Conservation (phyloP, 2,797 vertebrate genomes). For the Apogon hyalosoma region DNA sequence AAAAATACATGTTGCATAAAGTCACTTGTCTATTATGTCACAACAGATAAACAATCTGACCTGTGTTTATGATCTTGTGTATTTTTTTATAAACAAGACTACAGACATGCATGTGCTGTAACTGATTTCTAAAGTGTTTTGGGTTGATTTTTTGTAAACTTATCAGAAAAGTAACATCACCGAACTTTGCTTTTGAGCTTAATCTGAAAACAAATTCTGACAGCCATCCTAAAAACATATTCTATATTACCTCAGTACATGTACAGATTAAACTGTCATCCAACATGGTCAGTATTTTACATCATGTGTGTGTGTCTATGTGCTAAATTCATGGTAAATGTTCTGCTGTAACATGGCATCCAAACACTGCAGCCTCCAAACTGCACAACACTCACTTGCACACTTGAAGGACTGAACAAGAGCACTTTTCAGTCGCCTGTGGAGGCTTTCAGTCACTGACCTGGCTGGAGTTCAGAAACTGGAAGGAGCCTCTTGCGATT, state of each 20-base stretch:
- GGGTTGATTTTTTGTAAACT: too few species aligned
- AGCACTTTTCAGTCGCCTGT: background rate
- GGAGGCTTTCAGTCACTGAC: background rate
- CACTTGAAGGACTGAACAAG: background rate
- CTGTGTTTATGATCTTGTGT: slow-evolving; percentile 72
- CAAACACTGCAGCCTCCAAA: background rate
- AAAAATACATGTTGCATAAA: slow-evolving; percentile 72
- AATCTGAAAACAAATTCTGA: too few species aligned
- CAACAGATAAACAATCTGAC: slow-evolving; percentile 69
- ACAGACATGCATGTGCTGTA: slow-evolving; percentile 26
- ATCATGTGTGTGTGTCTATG: background rate
- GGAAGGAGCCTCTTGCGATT: slow-evolving; percentile 1
- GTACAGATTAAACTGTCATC: background rate
- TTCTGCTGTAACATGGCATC: background rate
- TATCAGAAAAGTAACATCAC: too few species aligned
- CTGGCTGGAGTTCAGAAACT: slow-evolving; percentile 10
- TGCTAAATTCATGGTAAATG: too few species aligned
- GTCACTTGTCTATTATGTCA: slow-evolving; percentile 65
- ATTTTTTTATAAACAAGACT: slow-evolving; percentile 72
- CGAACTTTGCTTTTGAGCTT: too few species aligned
- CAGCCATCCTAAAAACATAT: too few species aligned
- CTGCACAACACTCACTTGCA: background rate
- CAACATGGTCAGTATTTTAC: background rate
- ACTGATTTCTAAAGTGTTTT: background rate
- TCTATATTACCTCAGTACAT: background rate